phyloP scores from a whole-genome alignment of 2,113 vertebrate species.

The Laterallus jamaicensis region DNA sequence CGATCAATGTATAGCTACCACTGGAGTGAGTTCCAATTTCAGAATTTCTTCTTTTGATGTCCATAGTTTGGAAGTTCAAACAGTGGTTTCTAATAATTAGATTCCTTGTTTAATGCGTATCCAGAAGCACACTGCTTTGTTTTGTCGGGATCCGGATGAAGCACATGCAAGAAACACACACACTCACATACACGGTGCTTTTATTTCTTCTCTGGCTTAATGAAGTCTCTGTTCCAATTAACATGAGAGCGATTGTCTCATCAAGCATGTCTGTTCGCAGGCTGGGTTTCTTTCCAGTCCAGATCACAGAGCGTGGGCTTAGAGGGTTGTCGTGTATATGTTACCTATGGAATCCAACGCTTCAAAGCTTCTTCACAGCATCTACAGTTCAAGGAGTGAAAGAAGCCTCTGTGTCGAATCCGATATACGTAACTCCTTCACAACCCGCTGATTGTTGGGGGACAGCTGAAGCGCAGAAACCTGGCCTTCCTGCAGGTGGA shows the following conservation, averaged over 20 bases:
- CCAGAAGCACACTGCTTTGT: neutral
- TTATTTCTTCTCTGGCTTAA: neutral
- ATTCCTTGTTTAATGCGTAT: neutral
- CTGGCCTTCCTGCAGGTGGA: neutral
- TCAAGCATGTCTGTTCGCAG: neutral
- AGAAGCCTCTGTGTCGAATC: neutral
- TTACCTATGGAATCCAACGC: slow-evolving; percentile 3
- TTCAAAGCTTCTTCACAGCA: slow-evolving; percentile 1
- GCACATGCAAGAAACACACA: neutral
- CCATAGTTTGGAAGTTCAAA: neutral
- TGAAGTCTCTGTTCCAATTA: neutral
- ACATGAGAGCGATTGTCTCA: neutral
- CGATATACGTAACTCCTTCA: neutral
- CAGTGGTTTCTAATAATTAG: neutral
- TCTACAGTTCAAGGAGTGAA: neutral
- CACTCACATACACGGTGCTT: neutral
- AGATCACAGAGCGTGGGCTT: neutral
- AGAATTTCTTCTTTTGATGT: neutral
- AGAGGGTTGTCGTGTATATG: neutral
- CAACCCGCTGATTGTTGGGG: slow-evolving; percentile 41
- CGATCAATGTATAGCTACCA: fast-evolving
- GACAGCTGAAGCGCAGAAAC: slow-evolving; percentile 52
- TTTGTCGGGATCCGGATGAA: neutral
- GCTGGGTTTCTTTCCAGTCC: neutral
- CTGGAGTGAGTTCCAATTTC: neutral